Conservation (phyloP, 2,797 vertebrate species). For the Lepidocolaptes lacrymiger region DNA sequence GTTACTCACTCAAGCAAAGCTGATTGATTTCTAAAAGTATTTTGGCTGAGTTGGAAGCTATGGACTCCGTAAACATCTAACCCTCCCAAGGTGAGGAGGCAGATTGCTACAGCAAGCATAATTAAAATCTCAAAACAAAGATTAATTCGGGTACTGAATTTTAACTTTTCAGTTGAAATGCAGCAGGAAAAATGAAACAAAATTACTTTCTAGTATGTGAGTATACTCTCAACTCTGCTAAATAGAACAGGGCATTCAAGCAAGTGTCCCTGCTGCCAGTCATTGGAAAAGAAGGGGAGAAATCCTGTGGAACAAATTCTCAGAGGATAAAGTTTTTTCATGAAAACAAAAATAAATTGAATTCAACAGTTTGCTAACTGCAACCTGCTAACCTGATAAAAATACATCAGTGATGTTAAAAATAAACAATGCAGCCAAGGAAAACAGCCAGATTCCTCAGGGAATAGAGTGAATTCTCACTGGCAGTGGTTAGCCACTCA, state of each 20-base stretch:
- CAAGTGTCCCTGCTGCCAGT: conserved; percentile 16
- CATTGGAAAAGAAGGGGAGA: neutral
- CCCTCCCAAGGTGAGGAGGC: neutral
- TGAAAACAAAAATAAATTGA: conserved; percentile 54
- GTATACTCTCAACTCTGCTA: neutral
- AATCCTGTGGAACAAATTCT: conserved; percentile 39
- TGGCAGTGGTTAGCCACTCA: neutral
- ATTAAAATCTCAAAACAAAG: conserved; percentile 20
- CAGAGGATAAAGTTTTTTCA: conserved; percentile 17
- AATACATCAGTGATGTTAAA: conserved; percentile 35
- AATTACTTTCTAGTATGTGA: neutral
- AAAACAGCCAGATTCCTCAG: conserved; percentile 18
- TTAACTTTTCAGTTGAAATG: neutral
- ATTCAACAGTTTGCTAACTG: conserved; percentile 48
- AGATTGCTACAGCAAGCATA: conserved; percentile 5
- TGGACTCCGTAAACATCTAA: neutral
- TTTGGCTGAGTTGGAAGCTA: neutral
- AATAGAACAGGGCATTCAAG: conserved; percentile 31
- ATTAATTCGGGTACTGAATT: neutral
- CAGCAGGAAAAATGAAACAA: conserved; percentile 7
- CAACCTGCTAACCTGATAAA: conserved; percentile 32
- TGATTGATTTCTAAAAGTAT: neutral
- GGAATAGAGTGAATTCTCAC: conserved; percentile 20
- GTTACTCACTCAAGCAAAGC: conserved; percentile 4
- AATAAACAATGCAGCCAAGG: neutral